phyloP scores from a whole-genome alignment of 1,140 invertebrate genomes.

The Holotrichia oblita region DNA sequence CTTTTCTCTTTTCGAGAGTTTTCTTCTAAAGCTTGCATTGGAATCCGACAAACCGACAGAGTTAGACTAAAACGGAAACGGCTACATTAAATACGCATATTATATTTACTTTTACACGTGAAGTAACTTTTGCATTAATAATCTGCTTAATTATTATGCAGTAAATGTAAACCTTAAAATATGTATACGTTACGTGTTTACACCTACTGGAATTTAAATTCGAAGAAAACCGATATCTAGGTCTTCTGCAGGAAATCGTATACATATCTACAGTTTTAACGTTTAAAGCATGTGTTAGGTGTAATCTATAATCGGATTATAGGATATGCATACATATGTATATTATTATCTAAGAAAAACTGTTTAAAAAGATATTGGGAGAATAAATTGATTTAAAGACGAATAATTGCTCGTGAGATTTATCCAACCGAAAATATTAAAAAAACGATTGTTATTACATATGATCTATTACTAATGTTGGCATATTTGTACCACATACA shows the following conservation, averaged over 20 bases:
- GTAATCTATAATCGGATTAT: no score
- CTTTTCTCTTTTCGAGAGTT: constrained; percentile 98
- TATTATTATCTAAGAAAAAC: no score
- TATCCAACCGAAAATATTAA: no score
- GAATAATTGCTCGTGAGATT: no score
- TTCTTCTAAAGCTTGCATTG: constrained; percentile 80
- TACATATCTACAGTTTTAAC: neutral
- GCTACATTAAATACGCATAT: neutral
- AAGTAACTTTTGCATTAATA: constrained; percentile 3
- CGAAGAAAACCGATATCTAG: neutral
- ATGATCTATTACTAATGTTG: no score
- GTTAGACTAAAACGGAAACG: constrained; percentile 61
- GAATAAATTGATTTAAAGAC: no score
- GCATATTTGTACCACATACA: no score
- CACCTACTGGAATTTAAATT: neutral
- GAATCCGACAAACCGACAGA: constrained; percentile 69
- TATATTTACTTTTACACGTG: neutral
- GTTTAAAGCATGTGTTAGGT: neutral
- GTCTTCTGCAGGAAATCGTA: neutral
- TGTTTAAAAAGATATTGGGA: no score
- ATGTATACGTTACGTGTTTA: constrained; percentile 12
- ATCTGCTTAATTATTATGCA: neutral
- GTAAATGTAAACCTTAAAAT: neutral
- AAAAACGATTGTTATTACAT: no score
- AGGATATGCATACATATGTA: no score